Percentiles rank a stretch among this genome's conserved stretches.
Conservation (phyloP, 2,797 vertebrate species). For the Lepus oiostolus region DNA sequence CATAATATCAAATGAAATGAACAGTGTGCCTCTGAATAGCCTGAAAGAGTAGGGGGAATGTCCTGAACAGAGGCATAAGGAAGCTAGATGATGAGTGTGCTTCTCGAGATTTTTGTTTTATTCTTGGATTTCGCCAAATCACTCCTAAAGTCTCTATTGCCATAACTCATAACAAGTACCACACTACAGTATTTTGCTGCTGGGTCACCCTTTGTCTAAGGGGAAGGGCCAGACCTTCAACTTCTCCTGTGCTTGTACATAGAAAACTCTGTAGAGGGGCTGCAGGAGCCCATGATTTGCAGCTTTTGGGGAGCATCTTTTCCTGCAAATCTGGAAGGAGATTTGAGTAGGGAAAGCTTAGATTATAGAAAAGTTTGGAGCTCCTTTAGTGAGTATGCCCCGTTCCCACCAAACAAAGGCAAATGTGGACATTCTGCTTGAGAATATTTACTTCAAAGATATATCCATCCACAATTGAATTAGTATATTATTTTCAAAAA, state of each 20-base stretch:
- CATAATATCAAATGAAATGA: not conserved
- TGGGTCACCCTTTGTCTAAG: not conserved
- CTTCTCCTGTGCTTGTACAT: not conserved
- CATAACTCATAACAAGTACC: not conserved
- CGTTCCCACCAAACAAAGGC: conserved; percentile 37
- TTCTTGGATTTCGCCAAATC: conserved; percentile 23
- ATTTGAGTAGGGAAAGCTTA: not conserved
- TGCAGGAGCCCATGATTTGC: not conserved
- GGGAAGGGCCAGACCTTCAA: not conserved
- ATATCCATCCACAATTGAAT: conserved; percentile 55
- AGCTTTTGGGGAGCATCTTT: not conserved
- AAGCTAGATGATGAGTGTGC: not conserved
- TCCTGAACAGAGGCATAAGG: not conserved
- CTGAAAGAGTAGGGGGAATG: not conserved
- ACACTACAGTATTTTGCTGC: not conserved
- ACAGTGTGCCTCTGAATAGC: not conserved
- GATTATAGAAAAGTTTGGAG: not conserved
- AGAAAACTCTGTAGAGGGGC: not conserved
- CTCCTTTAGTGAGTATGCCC: conserved; percentile 16
- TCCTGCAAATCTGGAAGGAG: conserved; percentile 16
- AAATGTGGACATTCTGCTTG: not conserved
- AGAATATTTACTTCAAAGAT: conserved; percentile 43
- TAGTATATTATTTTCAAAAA: conserved; percentile 61
- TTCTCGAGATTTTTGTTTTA: not conserved
- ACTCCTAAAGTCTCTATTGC: not conserved